Percentiles rank a stretch among this genome's conserved stretches.
Conservation (phyloP, 2,888 invertebrate species). For the Epiblema foenella region DNA sequence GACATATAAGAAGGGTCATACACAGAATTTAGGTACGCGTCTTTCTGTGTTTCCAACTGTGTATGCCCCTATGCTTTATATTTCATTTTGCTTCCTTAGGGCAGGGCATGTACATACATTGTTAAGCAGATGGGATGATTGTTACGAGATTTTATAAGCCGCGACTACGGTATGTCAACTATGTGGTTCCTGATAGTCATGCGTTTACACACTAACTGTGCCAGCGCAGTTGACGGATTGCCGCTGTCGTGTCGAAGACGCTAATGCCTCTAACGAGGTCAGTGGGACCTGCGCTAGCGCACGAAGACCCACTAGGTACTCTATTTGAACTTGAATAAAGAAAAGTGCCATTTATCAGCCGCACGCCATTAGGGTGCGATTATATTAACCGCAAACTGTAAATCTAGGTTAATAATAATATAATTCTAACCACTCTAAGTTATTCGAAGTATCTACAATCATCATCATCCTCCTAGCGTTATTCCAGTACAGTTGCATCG, state of each 20-base stretch:
- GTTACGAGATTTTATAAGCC: constrained; percentile 43
- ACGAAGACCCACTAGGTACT: constrained; percentile 55
- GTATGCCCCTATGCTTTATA: too few species aligned
- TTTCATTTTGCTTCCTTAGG: too few species aligned
- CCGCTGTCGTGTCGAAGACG: constrained; percentile 58
- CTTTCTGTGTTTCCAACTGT: too few species aligned
- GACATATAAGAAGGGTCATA: too few species aligned
- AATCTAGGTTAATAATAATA: constrained; percentile 52
- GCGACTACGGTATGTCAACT: constrained; percentile 44
- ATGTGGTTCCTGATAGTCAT: constrained; percentile 49
- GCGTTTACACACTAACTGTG: constrained; percentile 58
- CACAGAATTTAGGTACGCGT: too few species aligned
- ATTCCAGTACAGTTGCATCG: too few species aligned
- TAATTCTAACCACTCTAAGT: constrained; percentile 52
- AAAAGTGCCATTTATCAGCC: constrained; percentile 52
- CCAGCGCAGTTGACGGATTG: constrained; percentile 58
- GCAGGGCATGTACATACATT: background rate
- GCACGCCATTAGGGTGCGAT: constrained; percentile 55
- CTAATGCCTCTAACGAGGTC: constrained; percentile 72
- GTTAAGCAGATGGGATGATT: background rate
- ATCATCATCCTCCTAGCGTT: too few species aligned
- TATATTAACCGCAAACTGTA: constrained; percentile 42
- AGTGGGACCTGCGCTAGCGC: constrained; percentile 59
- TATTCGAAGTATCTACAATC: constrained; percentile 44
- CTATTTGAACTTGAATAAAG: constrained; percentile 63